Base-by-base conservation (phyloP, 1,140 invertebrate species). In the Drosophila parvula region DNA sequence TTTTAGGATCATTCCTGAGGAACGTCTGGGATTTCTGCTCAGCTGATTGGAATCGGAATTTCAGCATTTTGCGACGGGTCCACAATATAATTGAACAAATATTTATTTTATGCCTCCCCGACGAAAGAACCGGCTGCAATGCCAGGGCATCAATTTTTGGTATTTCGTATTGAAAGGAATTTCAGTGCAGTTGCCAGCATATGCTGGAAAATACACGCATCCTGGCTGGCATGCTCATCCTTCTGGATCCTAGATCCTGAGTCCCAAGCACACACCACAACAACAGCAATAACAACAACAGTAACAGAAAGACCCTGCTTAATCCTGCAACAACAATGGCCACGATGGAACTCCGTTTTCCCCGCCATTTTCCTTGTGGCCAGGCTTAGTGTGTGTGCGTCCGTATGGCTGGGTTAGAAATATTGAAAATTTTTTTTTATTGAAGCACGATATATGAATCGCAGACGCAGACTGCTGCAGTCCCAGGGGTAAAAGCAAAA, bases 361-460 rank as follows among this genome's bases (percentile, higher is more conserved):
- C 41, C 55, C 16, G 8, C 14, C 36, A 22, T 30, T 34, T 38
- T 48, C 18, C 22, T 38, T 14, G 40, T 55, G 62, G 14, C 63
- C 69, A 22, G 67, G 65, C 69, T 71, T 71, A 71, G 36, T 43
- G 34, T 18, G 28, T 27, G 28, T n/a, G n/a, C 44, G 16, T 27
- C 22, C 27, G 32, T 48, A 51, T 48, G 41, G 47, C 27, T 75
- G 61, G 59, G 80, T 83, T 83, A 74, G 74, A 88, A 88, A 89
- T 88, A 88, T 88, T 88, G 83, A 89, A 89, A 76, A 65, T 41
- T 79, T 79, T 79, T 88, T 88, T 74, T 82, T 88, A 74, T 82
- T 88, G 79, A 65, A 71, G 64, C 50, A 78, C 76, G 76, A 78
- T 89, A 81, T 80, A 83, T 88, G 77, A 74, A 78, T 71, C 32